A percentile compares a stretch with the other conserved stretches of the same genome.
Evolutionary conservation across 64 coral and sea anemone genomes (phyloP).

Genomic region (Cladopsammia gracilis): DNA sequence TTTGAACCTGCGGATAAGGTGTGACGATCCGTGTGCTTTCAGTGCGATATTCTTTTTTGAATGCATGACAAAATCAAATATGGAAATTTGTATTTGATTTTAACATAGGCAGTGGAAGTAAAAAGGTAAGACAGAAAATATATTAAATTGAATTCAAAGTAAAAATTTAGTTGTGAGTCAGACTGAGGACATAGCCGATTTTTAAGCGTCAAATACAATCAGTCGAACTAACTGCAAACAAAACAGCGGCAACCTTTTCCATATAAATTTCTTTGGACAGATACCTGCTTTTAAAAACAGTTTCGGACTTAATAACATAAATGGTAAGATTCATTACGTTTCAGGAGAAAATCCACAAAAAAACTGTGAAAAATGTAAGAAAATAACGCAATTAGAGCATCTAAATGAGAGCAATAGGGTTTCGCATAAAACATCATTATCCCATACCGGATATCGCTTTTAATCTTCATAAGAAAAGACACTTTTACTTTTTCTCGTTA

Average conservation of each 20-base stretch:
- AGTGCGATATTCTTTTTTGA: too few relatives aligned
- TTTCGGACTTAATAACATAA: background rate
- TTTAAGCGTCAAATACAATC: background rate
- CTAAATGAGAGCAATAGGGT: background rate
- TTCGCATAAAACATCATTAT: background rate
- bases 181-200: background rate
- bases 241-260: background rate
- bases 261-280: background rate
- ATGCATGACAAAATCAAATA: too few relatives aligned
- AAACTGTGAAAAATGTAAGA: background rate
- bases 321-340: background rate
- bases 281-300: background rate
- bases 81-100: too few relatives aligned
- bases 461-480: background rate
- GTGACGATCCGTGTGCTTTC: too few relatives aligned
- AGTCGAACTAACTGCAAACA: background rate
- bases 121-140: too few relatives aligned
- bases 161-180: too few relatives aligned
- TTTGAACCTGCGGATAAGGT: too few relatives aligned
- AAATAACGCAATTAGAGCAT: background rate
- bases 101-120: too few relatives aligned
- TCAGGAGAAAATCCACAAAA: background rate
- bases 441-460: background rate
- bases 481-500: slow-evolving; percentile 22
- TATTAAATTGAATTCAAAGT: too few relatives aligned